phyloP scores from a whole-genome alignment of 2,797 vertebrate genomes.

The Helarctos malayanus region DNA sequence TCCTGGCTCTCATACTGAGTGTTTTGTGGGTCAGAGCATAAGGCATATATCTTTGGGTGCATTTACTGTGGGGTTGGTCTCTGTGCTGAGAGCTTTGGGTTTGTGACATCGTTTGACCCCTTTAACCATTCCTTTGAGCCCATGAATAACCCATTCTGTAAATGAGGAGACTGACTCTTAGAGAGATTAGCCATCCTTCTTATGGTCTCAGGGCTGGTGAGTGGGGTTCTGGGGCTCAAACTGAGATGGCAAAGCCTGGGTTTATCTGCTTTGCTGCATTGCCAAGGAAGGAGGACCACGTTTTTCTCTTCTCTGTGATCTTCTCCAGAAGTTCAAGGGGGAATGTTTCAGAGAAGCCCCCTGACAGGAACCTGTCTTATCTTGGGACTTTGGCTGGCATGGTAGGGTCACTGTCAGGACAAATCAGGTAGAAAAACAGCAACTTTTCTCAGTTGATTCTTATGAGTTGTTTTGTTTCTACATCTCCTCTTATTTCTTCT shows the following conservation, averaged over 20 bases:
- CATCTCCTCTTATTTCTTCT: not conserved
- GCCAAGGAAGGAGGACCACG: not conserved
- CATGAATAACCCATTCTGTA: not conserved
- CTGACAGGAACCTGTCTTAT: no score
- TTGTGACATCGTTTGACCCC: not conserved
- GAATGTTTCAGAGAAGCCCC: not conserved
- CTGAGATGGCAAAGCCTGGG: not conserved
- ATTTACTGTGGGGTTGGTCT: not conserved
- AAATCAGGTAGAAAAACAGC: not conserved
- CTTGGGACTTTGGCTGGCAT: not conserved
- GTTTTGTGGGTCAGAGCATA: not conserved
- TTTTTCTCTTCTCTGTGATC: not conserved
- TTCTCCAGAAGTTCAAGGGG: not conserved
- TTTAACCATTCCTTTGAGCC: not conserved
- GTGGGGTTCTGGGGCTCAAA: not conserved
- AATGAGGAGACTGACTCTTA: not conserved
- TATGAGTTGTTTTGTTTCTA: not conserved
- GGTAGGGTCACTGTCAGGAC: not conserved
- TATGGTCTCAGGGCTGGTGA: not conserved
- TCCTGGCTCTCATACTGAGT: not conserved
- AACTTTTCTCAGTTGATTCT: not conserved
- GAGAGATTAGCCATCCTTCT: not conserved
- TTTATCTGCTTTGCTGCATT: not conserved
- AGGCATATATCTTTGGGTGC: not conserved
- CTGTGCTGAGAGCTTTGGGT: not conserved